A percentile compares a stretch with the other conserved stretches of the same genome.
Evolutionary conservation across 1,140 invertebrate genomes (phyloP).

Genomic region (Aphaenogaster rudis): DNA sequence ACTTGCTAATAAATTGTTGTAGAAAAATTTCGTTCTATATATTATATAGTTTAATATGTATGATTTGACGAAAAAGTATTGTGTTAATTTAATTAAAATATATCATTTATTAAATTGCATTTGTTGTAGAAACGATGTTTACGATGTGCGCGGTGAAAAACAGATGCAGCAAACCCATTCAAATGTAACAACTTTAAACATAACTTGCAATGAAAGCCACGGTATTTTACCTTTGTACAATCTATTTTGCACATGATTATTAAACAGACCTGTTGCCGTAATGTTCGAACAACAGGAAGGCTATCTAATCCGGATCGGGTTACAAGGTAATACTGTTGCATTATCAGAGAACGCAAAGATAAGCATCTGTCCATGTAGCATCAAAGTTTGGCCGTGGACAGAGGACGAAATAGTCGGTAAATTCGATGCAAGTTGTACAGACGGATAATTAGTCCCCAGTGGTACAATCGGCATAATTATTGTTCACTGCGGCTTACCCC

Average conservation of each 20-base stretch:
- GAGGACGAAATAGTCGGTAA: constrained; percentile 61
- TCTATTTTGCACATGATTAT: constrained; percentile 8
- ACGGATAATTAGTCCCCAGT: constrained; percentile 75
- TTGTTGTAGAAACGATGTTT: constrained; percentile 23
- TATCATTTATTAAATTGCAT: constrained; percentile 31
- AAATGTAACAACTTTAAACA: neutral
- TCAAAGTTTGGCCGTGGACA: constrained; percentile 71
- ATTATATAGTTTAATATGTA: neutral
- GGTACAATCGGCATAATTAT: constrained; percentile 80
- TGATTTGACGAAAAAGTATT: neutral
- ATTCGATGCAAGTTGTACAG: constrained; percentile 70
- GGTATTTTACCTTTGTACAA: neutral
- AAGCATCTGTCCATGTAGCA: constrained; percentile 68
- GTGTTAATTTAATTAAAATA: constrained; percentile 37
- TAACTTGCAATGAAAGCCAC: neutral
- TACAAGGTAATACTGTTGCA: constrained; percentile 59
- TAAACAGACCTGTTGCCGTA: neutral
- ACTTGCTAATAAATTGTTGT: neutral
- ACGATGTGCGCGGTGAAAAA: neutral
- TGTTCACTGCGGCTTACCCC: constrained; percentile 64
- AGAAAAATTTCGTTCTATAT: constrained; percentile 4
- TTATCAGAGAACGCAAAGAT: constrained; percentile 70
- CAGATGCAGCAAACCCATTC: neutral
- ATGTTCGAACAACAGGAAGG: neutral
- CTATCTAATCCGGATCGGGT: constrained; percentile 29